Percentiles rank a stretch among this genome's conserved stretches.
These are phyloP conservation scores for Euleptes europaea DNA, from an alignment of 2,113 vertebrate genomes.

Conservation along the genomic window DNA sequence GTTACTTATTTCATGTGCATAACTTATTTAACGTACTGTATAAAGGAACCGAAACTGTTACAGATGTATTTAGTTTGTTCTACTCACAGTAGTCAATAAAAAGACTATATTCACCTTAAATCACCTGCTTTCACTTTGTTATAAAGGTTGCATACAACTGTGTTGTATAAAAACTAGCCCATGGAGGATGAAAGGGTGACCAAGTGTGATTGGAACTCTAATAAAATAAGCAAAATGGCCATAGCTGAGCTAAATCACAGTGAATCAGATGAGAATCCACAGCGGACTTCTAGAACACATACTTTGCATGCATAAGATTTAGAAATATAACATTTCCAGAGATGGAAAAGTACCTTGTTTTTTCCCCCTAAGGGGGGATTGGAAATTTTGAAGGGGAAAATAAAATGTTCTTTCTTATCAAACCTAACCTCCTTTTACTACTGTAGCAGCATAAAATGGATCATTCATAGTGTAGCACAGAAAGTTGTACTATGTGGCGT, in stretches of 20 bases:
- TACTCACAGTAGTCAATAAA: constrained; percentile 83
- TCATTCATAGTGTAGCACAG: too few species aligned
- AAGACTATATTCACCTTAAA: constrained; percentile 75
- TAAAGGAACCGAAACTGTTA: constrained; percentile 77
- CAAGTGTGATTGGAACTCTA: neutral
- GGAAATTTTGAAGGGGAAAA: too few species aligned
- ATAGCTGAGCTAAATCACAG: neutral
- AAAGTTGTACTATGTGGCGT: too few species aligned
- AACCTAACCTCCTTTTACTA: too few species aligned
- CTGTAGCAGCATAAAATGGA: too few species aligned
- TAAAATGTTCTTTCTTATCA: too few species aligned
- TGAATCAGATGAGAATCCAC: neutral
- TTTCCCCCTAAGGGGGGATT: too few species aligned
- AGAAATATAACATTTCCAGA: too few species aligned
- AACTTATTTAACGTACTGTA: constrained; percentile 85
- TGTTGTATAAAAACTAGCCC: neutral
- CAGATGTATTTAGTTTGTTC: constrained; percentile 85
- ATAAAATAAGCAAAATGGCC: neutral
- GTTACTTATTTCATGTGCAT: constrained; percentile 78
- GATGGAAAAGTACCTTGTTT: too few species aligned
- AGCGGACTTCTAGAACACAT: too few species aligned
- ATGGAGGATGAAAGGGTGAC: too few species aligned
- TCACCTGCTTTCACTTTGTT: constrained; percentile 1
- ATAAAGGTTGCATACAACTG: neutral
- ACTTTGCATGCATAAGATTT: too few species aligned